Conservation (phyloP, 2,113 vertebrate species). For the Cephalopholis sonnerati region DNA sequence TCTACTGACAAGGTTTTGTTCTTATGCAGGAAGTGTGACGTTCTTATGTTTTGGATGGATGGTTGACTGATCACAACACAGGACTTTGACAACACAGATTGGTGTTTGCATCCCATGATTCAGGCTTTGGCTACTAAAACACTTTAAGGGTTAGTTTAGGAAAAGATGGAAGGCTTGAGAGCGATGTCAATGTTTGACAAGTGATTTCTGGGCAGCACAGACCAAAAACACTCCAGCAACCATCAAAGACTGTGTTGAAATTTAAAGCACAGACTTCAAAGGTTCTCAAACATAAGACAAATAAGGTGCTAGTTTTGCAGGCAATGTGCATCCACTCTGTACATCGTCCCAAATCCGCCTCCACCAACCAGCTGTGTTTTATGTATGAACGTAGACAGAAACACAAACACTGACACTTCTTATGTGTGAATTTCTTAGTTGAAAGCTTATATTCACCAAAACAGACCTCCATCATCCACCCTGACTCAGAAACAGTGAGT, state of each 20-base stretch:
- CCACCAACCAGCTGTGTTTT: constrained; percentile 6
- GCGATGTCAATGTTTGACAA: not conserved
- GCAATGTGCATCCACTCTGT: not conserved
- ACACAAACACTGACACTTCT: constrained; percentile 8
- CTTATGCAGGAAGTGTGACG: not conserved
- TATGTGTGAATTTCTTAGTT: not conserved
- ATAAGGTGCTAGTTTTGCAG: not conserved
- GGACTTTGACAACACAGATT: not conserved
- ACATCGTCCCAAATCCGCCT: not conserved
- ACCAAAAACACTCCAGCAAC: not conserved
- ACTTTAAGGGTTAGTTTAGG: not conserved
- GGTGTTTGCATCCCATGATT: not conserved
- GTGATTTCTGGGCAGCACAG: not conserved
- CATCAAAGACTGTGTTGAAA: not conserved
- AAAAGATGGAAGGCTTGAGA: no score
- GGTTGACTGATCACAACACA: not conserved
- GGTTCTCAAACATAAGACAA: not conserved
- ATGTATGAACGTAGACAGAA: not conserved
- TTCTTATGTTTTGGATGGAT: not conserved
- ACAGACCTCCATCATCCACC: constrained; percentile 9
- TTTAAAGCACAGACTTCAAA: not conserved
- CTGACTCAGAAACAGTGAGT: constrained; percentile 12
- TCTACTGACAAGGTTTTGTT: not conserved
- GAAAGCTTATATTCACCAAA: constrained; percentile 18
- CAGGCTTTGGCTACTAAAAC: not conserved